Evolutionary conservation across 92 coral and sea anemone species (phyloP), one percentile per base, ranked within the genome.

Genomic region (Bergia puertoricense): DNA sequence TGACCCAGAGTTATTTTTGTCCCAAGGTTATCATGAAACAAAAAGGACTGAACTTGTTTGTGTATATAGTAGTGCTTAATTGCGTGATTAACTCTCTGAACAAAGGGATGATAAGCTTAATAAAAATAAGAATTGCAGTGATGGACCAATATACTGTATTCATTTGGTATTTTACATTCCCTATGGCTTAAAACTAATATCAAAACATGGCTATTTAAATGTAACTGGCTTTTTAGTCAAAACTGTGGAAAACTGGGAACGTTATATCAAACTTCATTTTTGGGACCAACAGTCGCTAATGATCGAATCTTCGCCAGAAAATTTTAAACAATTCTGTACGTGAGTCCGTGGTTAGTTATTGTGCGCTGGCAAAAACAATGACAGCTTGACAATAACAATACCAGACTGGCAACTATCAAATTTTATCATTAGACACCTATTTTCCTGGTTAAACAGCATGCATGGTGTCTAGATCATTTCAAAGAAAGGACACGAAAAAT

Each of bases 341-440:
- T 62, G 69, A 16, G 23, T 22, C 69, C 5, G 69, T 62, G 69
- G 69, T 62, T 54, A 54, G 59, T 18, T 15, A 54, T 0, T 54
- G 59, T 1, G 59, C 2, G 59, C 54, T 4, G 4, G 54, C 8
- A 4, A 48, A 48, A 48, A 48, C 54, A 48, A 8, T 48, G 8
- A 48, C 54, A 48, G 54, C 54, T 48, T 48, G 82, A 45, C 82
- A 80, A 80, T 56, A 80, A 80, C 72, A 80, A 57, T 80, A 73
- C 38, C 76, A 84, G 59, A 41, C 45, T 44, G 75, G 38, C 86
- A 41, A 66, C 86, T 36, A 56, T 51, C 36, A 80, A 40, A 23
- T 22, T n/a, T 40, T 37, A 51, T 79, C 59, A 79, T 42, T 69
- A 30, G 30, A 30, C 30, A n/a, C 45, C 68, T 8, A 40, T 50